Conservation (phyloP, 2,888 invertebrate genomes). For the Candidula unifasciata region DNA sequence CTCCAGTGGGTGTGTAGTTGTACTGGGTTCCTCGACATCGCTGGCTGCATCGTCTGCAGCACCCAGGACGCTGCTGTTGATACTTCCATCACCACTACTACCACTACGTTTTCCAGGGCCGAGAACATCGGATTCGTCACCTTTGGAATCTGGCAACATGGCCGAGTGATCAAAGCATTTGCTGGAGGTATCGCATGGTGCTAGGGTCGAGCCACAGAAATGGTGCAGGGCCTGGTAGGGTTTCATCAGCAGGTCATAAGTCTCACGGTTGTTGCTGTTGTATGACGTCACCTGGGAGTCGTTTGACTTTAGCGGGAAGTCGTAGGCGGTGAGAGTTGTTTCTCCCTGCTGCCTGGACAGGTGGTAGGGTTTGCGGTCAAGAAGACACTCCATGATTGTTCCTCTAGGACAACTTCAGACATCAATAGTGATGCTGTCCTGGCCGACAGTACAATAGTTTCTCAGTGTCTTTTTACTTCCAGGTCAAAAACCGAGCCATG, state of each 20-base stretch:
- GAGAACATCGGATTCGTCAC: not conserved
- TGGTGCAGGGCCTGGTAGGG: not conserved
- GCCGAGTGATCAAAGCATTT: slow-evolving; percentile 5
- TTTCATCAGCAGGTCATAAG: slow-evolving; percentile 23
- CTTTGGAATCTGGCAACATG: slow-evolving; percentile 18
- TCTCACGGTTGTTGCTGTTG: not conserved
- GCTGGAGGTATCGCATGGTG: not conserved
- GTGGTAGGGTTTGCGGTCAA: slow-evolving; percentile 45
- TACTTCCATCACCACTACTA: not conserved
- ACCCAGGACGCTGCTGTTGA: not conserved
- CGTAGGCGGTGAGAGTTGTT: slow-evolving; percentile 5
- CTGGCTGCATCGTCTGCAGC: slow-evolving; percentile 51
- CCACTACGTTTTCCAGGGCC: not conserved
- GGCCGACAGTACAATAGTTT: no score
- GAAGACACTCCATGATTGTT: slow-evolving; percentile 54
- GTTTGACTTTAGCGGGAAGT: slow-evolving; percentile 6
- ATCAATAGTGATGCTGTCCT: no score
- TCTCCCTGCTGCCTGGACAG: not conserved
- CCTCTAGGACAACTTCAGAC: not conserved
- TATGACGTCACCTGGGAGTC: slow-evolving; percentile 1
- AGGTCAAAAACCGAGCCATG: no score
- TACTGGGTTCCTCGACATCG: slow-evolving; percentile 64
- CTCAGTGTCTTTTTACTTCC: no score
- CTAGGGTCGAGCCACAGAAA: not conserved
- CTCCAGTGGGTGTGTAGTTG: slow-evolving; percentile 63